Evolutionary conservation across 2,797 vertebrate genomes (phyloP).

Genomic region (Pseudomugil gertrudae): DNA sequence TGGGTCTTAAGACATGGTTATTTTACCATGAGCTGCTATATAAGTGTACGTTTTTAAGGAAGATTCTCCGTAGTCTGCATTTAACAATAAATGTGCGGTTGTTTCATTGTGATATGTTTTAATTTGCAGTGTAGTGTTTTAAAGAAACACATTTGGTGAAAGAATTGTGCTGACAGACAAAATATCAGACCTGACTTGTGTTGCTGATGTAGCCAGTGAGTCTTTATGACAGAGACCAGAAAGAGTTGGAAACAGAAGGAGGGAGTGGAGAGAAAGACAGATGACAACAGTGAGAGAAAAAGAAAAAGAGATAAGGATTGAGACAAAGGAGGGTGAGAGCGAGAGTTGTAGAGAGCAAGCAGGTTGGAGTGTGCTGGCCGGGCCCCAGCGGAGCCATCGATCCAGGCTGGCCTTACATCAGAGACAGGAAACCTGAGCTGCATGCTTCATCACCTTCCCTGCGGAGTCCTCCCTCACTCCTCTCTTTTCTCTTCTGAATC

Average conservation of each 20-base stretch:
- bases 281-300: constrained; percentile 51
- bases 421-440: constrained; percentile 82
- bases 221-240: constrained; percentile 29
- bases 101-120: not conserved
- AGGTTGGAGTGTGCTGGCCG: constrained; percentile 72
- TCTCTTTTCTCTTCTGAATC: constrained; percentile 46
- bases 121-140: not conserved
- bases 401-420: constrained; percentile 82
- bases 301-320: constrained; percentile 59
- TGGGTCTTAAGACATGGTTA: not conserved
- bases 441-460: constrained; percentile 81
- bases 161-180: not conserved
- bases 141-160: not conserved
- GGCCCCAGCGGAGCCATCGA: constrained; percentile 81
- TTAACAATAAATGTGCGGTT: not conserved
- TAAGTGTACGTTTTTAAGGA: not conserved
- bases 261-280: constrained; percentile 45
- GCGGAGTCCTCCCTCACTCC: constrained; percentile 70
- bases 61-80: not conserved
- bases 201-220: constrained; percentile 4
- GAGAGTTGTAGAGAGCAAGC: constrained; percentile 63
- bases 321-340: constrained; percentile 62
- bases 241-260: constrained; percentile 20
- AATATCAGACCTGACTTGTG: not conserved
- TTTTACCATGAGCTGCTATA: not conserved